A percentile compares a stretch with the other conserved stretches of the same genome.
Conservation (phyloP, 2,888 invertebrate species). For the Erynnis tages region DNA sequence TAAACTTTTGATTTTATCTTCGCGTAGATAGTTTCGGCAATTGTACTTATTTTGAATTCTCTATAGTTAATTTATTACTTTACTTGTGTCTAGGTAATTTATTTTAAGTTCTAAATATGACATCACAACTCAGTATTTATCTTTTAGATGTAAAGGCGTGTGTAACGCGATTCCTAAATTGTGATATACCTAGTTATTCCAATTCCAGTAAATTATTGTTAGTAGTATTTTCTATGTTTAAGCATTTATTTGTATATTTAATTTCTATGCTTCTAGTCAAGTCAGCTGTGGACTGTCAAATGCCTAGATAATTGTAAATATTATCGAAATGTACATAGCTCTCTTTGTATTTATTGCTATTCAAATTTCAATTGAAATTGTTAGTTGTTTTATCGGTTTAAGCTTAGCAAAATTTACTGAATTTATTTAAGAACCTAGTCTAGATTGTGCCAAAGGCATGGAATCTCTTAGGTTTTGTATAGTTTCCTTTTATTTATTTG, state of each 20-base stretch:
- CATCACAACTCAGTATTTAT: constrained; percentile 57
- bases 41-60: too few relatives aligned
- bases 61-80: neutral
- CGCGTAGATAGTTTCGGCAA: neutral
- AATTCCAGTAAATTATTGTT: constrained; percentile 51
- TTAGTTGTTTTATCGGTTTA: constrained; percentile 28
- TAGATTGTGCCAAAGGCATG: constrained; percentile 71
- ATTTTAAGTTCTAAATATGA: constrained; percentile 28
- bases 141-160: constrained; percentile 45
- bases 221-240: constrained; percentile 33
- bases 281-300: constrained; percentile 33
- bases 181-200: constrained; percentile 75
- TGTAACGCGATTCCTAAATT: constrained; percentile 74
- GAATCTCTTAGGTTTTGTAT: constrained; percentile 61
- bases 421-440: constrained; percentile 54
- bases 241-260: constrained; percentile 38
- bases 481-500: constrained; percentile 43
- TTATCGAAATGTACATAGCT: constrained; percentile 41
- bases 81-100: constrained; percentile 7
- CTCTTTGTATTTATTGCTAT: constrained; percentile 43
- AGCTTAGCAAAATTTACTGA: constrained; percentile 29
- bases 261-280: constrained; percentile 56
- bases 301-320: constrained; percentile 33
- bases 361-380: constrained; percentile 33
- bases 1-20: constrained; percentile 5